Percentiles rank a stretch among this genome's conserved stretches.
phyloP scores from a whole-genome alignment of 2,888 invertebrate species.

The Poecilobothrus nobilitatus region DNA sequence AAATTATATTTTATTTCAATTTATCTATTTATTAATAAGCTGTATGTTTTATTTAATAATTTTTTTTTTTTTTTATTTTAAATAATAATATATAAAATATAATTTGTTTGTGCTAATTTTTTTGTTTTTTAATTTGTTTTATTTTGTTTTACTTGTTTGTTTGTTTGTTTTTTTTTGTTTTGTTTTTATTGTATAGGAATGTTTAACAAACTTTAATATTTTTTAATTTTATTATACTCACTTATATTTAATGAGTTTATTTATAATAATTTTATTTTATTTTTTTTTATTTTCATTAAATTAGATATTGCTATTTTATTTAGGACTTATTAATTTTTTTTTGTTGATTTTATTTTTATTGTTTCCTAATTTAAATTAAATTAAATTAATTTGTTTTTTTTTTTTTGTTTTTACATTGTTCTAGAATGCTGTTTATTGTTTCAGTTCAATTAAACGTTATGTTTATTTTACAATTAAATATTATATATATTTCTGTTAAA shows the following conservation, averaged over 20 bases:
- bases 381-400: too few species aligned
- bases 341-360: too few species aligned
- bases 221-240: constrained; percentile 9
- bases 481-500: too few species aligned
- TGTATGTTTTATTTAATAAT: too few species aligned
- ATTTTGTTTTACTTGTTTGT: constrained; percentile 16
- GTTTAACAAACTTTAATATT: constrained; percentile 18
- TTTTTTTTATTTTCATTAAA: not conserved
- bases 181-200: constrained; percentile 18
- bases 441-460: too few species aligned
- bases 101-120: constrained; percentile 20
- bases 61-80: not conserved
- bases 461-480: too few species aligned
- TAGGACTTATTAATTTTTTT: too few species aligned
- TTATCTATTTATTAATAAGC: too few species aligned
- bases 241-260: constrained; percentile 17
- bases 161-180: constrained; percentile 20
- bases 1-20: too few species aligned
- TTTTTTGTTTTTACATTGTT: not conserved
- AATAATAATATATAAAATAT: constrained; percentile 22
- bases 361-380: too few species aligned
- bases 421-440: not conserved
- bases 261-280: constrained; percentile 23
- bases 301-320: too few species aligned
- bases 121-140: constrained; percentile 20